Evolutionary conservation across 2,797 vertebrate species (phyloP), one percentile per base, ranked within the genome.

Genomic region (Rhadinocentrus ornatus): DNA sequence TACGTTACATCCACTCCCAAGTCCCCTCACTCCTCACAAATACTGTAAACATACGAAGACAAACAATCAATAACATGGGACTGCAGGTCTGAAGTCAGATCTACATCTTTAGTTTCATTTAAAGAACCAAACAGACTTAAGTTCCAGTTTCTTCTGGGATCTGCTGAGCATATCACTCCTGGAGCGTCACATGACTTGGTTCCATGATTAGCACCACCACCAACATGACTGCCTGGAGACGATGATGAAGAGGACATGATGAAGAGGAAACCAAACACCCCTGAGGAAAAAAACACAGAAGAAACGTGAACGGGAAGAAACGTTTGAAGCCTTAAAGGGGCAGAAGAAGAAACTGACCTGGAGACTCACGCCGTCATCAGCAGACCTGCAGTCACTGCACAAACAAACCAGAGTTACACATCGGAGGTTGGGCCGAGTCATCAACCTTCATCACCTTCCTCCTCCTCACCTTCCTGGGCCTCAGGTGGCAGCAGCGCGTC

Each of bases 401-500:
- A 58, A 67, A 79, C 46, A 80, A 80, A 26, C 32, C 6, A 77
- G 2, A 77, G 7, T 11, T 31, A 66, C 1, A 34, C 44, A n/a
- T 31, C 24, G 0, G 22, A 63, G 2, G 13, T 20, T 13, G 37
- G 12, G 9, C 55, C 3, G 3, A 37, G 2, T 18, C 15, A 3
- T 20, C 22, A 11, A 2, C 12, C n/a, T 39, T 48, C 6, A 27
- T 6, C 18, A 32, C 11, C 12, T 39, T 26, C 2, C 26, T 9
- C 22, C 35, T n/a, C 35, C 86, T 92, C 81, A 94, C 94, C 92
- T 0, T 95, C 94, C 69, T 93, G 94, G 39, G 78, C 8, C 0
- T 94, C 90, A 0, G 92, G 87, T 0, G 95, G 95, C 61, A 95
- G 89, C 60, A 96, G 90, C 0, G 93, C 93, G 0, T 96, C 95